These are phyloP conservation scores for Ennomos fuscantarius DNA, from an alignment of 2,888 invertebrate genomes.

Conservation along the genomic window DNA sequence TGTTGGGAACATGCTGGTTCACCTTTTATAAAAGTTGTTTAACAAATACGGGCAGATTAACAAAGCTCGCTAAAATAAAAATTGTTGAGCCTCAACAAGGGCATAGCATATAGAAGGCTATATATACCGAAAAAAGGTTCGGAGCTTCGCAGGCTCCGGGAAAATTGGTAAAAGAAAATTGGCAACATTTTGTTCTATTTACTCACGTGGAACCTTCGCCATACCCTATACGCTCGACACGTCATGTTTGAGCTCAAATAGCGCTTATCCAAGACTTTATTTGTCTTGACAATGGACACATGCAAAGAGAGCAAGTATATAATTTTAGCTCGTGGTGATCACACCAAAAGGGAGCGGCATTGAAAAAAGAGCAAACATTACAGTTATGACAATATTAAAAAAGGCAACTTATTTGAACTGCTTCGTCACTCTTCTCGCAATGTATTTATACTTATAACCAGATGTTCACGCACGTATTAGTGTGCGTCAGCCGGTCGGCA, in stretches of 20 bases:
- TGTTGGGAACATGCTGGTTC: neutral
- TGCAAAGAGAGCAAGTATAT: constrained; percentile 8
- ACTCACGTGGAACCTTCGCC: constrained; percentile 26
- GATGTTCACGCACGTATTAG: too few species aligned
- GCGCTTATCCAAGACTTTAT: constrained; percentile 22
- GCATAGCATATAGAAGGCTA: constrained; percentile 5
- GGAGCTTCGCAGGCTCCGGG: constrained; percentile 18
- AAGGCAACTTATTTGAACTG: too few species aligned
- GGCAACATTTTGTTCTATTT: constrained; percentile 29
- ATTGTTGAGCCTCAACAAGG: constrained; percentile 10
- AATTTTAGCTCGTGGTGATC: constrained; percentile 2
- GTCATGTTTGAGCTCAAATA: constrained; percentile 30
- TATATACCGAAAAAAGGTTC: constrained; percentile 22
- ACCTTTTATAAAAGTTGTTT: constrained; percentile 10
- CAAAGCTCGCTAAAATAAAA: constrained; percentile 16
- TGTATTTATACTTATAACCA: too few species aligned
- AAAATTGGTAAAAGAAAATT: constrained; percentile 23
- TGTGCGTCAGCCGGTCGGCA: too few species aligned
- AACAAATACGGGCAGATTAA: constrained; percentile 15
- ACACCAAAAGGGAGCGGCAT: neutral
- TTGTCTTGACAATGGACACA: constrained; percentile 17
- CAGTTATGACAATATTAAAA: too few species aligned
- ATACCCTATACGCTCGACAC: constrained; percentile 6
- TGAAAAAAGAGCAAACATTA: too few species aligned
- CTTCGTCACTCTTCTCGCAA: neutral